phyloP scores from a whole-genome alignment of 2,888 invertebrate genomes.

The Ochropleura leucogaster region DNA sequence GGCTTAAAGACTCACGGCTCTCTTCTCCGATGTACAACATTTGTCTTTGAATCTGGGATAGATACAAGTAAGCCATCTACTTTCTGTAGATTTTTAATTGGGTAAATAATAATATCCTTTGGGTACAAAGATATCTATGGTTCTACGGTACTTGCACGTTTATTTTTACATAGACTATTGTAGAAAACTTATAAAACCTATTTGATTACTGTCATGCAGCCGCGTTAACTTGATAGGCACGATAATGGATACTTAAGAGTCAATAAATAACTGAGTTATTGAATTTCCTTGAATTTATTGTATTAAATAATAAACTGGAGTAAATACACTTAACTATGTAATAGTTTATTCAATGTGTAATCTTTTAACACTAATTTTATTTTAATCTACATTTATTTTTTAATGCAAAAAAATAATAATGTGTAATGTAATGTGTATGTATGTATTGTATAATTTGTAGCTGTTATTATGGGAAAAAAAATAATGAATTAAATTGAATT shows the following conservation, averaged over 20 bases:
- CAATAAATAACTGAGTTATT: slow-evolving; percentile 31
- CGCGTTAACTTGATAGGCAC: slow-evolving; percentile 45
- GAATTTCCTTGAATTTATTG: slow-evolving; percentile 38
- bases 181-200: background rate
- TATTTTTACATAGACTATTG: background rate
- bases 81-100: background rate
- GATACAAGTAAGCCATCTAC: too few relatives aligned
- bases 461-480: too few relatives aligned
- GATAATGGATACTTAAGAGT: slow-evolving; percentile 36
- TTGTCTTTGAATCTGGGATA: background rate
- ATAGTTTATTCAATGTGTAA: too few relatives aligned
- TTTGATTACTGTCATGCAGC: background rate
- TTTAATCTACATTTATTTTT: too few relatives aligned
- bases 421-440: background rate
- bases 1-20: too few relatives aligned
- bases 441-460: background rate
- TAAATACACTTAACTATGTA: slow-evolving; percentile 17
- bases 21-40: background rate
- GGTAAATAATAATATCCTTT: background rate
- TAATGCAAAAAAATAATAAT: too few relatives aligned
- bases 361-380: too few relatives aligned
- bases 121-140: background rate
- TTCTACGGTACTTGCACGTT: background rate
- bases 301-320: slow-evolving; percentile 37
- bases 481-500: too few relatives aligned